phyloP scores from a whole-genome alignment of 2,888 invertebrate species.

The Tribolium freemani region DNA sequence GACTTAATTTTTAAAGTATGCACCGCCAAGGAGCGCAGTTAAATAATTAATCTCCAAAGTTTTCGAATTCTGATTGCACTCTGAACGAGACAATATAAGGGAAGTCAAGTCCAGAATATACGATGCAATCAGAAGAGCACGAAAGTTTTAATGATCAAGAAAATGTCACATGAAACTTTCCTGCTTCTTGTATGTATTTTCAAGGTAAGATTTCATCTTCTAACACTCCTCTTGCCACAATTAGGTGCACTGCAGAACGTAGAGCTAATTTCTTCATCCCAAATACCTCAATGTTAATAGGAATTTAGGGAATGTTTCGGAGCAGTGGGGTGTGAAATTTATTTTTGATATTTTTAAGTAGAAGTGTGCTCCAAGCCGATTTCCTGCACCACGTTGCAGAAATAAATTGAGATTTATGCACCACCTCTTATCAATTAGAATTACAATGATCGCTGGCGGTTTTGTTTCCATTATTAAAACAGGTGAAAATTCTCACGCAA shows the following conservation, averaged over 20 bases:
- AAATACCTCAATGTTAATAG: neutral
- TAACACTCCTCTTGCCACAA: neutral
- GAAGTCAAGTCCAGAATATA: neutral
- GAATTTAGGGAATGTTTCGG: neutral
- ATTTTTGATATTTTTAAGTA: too few relatives aligned
- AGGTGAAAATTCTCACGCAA: constrained; percentile 40
- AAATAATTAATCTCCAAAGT: neutral
- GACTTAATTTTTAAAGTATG: too few relatives aligned
- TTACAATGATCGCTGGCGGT: constrained; percentile 10
- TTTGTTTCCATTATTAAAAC: constrained; percentile 20
- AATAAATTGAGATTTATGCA: neutral
- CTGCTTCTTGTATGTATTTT: neutral
- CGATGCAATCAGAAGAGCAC: neutral
- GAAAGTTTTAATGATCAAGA: neutral
- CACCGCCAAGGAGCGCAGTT: neutral
- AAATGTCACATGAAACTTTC: neutral
- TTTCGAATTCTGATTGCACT: neutral
- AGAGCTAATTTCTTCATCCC: neutral
- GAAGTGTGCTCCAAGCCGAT: neutral
- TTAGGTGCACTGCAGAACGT: neutral
- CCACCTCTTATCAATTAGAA: constrained; percentile 2
- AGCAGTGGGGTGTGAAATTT: too few relatives aligned
- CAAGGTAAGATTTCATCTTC: neutral
- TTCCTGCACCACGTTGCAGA: neutral
- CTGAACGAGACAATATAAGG: neutral